A percentile compares a stretch with the other conserved stretches of the same genome.
Conservation (phyloP, 2,113 vertebrate species). For the Bombycilla garrulus region DNA sequence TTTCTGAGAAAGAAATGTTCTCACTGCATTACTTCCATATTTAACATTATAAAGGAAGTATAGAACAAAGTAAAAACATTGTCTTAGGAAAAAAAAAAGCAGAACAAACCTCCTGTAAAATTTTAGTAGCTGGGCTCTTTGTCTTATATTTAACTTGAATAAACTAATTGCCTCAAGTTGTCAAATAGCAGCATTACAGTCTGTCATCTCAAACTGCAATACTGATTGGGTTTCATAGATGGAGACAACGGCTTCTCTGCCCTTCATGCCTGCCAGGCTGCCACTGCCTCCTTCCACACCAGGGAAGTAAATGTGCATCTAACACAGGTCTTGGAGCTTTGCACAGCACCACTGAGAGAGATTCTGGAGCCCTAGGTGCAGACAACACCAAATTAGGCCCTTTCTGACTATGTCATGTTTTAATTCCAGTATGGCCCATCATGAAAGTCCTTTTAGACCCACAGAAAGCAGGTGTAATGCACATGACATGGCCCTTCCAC, state of each 20-base stretch:
- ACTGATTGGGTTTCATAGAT: not conserved
- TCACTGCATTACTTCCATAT: not conserved
- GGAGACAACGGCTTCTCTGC: not conserved
- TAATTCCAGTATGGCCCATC: not conserved
- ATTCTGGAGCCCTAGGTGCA: not conserved
- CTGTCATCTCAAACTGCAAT: not conserved
- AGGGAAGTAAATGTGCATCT: not conserved
- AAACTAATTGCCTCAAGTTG: not conserved
- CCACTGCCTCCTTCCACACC: not conserved
- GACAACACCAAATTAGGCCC: not conserved
- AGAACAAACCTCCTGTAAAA: not conserved
- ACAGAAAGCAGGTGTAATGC: not conserved
- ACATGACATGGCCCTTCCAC: not conserved
- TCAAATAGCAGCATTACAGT: not conserved
- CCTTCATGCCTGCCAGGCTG: not conserved
- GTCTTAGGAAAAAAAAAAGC: not conserved
- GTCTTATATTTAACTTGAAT: not conserved
- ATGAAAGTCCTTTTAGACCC: not conserved
- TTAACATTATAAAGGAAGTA: not conserved
- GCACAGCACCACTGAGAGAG: not conserved
- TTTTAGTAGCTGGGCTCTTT: not conserved
- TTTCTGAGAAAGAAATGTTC: not conserved
- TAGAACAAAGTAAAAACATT: not conserved
- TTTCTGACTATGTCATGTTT: accelerated
- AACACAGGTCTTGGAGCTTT: not conserved